Evolutionary conservation across 2,888 invertebrate species (phyloP).

Genomic region (Andrena bucephala): DNA sequence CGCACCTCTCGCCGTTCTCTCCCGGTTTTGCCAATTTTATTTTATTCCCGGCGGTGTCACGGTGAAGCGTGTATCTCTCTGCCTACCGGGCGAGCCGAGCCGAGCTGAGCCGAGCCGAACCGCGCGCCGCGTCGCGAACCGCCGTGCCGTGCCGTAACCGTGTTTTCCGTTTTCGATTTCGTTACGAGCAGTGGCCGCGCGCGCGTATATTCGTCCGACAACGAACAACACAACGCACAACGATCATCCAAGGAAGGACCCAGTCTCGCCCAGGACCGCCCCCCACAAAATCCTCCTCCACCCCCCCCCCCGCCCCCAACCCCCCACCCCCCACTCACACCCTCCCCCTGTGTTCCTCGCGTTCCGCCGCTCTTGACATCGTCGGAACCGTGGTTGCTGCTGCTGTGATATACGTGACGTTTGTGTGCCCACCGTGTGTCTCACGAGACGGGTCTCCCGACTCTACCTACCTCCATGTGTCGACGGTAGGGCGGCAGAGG

Average conservation of each 20-base stretch:
- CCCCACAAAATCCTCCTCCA: neutral
- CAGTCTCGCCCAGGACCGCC: neutral
- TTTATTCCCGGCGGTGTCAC: constrained; percentile 63
- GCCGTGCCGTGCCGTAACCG: constrained; percentile 9
- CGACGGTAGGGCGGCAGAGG: constrained; percentile 68
- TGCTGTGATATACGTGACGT: constrained; percentile 63
- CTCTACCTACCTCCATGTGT: constrained; percentile 70
- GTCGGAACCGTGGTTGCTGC: constrained; percentile 33
- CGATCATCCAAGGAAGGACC: neutral
- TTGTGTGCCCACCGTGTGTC: constrained; percentile 62
- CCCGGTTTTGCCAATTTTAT: constrained; percentile 69
- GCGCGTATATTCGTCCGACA: neutral
- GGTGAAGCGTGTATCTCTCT: constrained; percentile 59
- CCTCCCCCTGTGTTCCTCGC: neutral
- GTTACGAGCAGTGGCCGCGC: constrained; percentile 2
- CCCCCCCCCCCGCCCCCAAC: too few species aligned
- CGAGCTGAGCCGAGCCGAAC: constrained; percentile 12
- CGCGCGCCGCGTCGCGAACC: constrained; percentile 1
- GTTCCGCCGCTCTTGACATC: constrained; percentile 23
- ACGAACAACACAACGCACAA: neutral
- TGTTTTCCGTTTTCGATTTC: constrained; percentile 1
- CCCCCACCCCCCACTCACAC: too few species aligned
- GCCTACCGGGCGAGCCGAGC: constrained; percentile 30
- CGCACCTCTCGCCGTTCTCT: constrained; percentile 72
- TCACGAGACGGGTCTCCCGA: constrained; percentile 65